Evolutionary conservation across 92 coral and sea anemone genomes (phyloP), one percentile per base, ranked within the genome.

Genomic region (Palythoa grandiflora): DNA sequence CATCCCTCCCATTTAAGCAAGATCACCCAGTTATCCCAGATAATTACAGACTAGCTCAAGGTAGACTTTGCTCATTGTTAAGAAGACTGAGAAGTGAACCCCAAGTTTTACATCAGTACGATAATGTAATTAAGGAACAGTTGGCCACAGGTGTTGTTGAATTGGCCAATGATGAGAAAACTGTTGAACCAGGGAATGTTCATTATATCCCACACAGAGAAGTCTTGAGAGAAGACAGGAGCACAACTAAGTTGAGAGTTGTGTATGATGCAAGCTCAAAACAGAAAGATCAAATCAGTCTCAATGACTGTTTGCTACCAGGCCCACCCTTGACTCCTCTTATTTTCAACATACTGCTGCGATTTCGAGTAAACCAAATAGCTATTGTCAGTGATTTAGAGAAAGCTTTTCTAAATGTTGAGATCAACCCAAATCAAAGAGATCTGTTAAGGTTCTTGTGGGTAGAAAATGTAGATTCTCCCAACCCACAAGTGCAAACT

Each of bases 121-220:
- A 87, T 50, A 60, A 55, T 44, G 76, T 87, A 50, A 76, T 87
- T 60, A 87, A 87, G 61, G 89, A 77, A 50, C 68, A 60, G 68
- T 60, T 60, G 68, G 55, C 68, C 68, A 60, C 68, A 60, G 68
- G 68, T 60, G 20, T 47, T 70, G 50, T 21, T 84, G 88, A 72
- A 15, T 16, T 63, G 73, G 70, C 66, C 55, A 37, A 72, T 84
- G 52, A 84, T 68, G 38, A 70, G 76, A 51, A 28, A 19, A 68
- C 10, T 21, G 73, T 28, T 68, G 79, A 73, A 47, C 83, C 83
- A 86, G 83, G 84, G 13, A 73, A 38, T 57, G 84, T 86, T 6
- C 89, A 85, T 71, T 73, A 73, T 78, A 39, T 73, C 16, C 80
- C 89, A 53, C 89, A 86, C 83, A 86, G 84, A 37, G 89, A 86